These are phyloP conservation scores for Enteromius paludinosus DNA, from an alignment of 2,797 vertebrate genomes.

Conservation along the genomic window DNA sequence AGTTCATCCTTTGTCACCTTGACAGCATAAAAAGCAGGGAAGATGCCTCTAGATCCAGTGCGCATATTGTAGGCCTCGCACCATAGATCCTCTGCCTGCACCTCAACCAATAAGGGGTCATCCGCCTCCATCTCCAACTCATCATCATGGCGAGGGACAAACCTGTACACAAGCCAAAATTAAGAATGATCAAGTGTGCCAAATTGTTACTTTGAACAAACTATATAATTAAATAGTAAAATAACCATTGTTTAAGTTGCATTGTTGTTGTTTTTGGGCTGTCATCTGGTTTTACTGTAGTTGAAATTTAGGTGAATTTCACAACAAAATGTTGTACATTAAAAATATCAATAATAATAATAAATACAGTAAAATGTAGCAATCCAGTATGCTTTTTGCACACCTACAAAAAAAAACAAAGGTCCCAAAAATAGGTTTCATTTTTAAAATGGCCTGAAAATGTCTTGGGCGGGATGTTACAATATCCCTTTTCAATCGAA, in stretches of 20 bases:
- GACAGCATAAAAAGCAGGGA: constrained; percentile 92
- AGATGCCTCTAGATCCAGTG: constrained; percentile 89
- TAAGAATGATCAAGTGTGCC: not conserved
- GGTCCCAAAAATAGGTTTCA: not conserved
- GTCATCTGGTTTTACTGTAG: not conserved
- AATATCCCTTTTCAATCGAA: not conserved
- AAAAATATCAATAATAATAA: no score
- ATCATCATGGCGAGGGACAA: constrained; percentile 92
- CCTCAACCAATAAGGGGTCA: constrained; percentile 89
- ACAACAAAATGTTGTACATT: not conserved
- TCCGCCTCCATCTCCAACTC: constrained; percentile 92
- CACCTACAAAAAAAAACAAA: not conserved
- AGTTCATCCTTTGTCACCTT: constrained; percentile 78
- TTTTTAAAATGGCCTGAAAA: not conserved
- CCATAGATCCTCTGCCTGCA: constrained; percentile 93
- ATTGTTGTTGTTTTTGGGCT: not conserved
- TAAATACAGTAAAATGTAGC: not conserved
- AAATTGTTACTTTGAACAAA: not conserved
- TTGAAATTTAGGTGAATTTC: not conserved
- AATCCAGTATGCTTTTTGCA: not conserved
- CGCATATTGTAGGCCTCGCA: constrained; percentile 98
- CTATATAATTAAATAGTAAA: not conserved
- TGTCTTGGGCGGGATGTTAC: not conserved
- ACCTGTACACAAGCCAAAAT: constrained; percentile 73
- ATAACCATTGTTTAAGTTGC: not conserved